Base-by-base conservation (phyloP, 2,888 invertebrate species). In the Synanthedon vespiformis region DNA sequence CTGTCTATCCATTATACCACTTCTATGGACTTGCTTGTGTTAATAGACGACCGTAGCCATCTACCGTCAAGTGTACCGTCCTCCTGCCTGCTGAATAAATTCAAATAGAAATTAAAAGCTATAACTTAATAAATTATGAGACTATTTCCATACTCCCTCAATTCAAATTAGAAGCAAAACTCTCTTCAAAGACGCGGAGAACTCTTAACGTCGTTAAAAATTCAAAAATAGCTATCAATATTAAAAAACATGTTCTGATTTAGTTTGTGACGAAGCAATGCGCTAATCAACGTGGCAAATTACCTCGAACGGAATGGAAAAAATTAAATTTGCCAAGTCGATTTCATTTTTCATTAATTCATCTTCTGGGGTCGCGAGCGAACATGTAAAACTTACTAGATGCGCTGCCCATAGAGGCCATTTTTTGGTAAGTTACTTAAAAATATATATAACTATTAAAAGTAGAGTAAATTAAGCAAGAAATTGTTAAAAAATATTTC, bases 291-390 rank as follows among this genome's bases (percentile, higher is more conserved):
- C 61, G 57, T 61, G 61, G 59, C 65, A 64, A 65, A 69, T 70
- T 68, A 66, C 61, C 57, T 61, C 68, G 64, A 63, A 55, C 56
- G 55, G 65, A 63, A 64, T 65, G 68, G 63, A 68, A 80, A 48
- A 80, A 80, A 83, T 78, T 80, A 76, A 81, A 83, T 83, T 83
- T 79, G 74, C 78, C 77, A 77, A 81, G 82, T 81, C 80, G 80
- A 82, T 84, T 83, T 80, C 77, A 83, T 83, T 82, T 84, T 81
- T 82, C 83, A 83, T 84, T 83, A 80, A 83, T 83, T 80, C 78
- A 72, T 79, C 71, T 76, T 70, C 71, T 67, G 64, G 78, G 75
- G 75, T 71, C 72, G 63, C 27, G 53, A 40, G 27, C 50, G 13
- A 0, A n/a, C 58, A 56, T 48, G 14, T 51, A 49, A 2, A 27